Evolutionary conservation across 2,888 invertebrate genomes (phyloP).

Genomic region (Lepidocyrtoides sp.): DNA sequence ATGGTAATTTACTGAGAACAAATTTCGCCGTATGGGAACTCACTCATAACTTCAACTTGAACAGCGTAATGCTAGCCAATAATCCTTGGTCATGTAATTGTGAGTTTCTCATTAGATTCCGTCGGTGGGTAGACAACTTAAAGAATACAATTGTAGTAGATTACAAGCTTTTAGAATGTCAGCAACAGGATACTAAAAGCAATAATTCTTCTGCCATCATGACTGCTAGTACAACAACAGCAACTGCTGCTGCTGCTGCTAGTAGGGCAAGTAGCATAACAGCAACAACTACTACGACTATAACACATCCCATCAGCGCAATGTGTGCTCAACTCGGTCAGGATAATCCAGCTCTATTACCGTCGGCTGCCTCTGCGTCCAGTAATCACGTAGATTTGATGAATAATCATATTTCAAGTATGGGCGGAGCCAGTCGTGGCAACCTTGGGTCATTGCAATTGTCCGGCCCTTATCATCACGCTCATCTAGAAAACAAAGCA

Average conservation of each 20-base stretch:
- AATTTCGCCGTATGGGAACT: slow-evolving; percentile 95
- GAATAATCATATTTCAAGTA: slow-evolving; percentile 81
- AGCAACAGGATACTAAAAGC: slow-evolving; percentile 44
- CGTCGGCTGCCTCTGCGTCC: slow-evolving; percentile 53
- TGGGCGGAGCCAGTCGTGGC: slow-evolving; percentile 78
- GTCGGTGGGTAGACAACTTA: slow-evolving; percentile 91
- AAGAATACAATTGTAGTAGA: slow-evolving; percentile 94
- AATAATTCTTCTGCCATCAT: slow-evolving; percentile 67
- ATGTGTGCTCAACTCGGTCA: slow-evolving; percentile 80
- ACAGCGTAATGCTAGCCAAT: slow-evolving; percentile 90
- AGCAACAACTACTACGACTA: neutral
- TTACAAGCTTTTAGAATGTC: slow-evolving; percentile 79
- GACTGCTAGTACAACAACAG: too few species aligned
- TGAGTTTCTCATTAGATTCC: slow-evolving; percentile 92
- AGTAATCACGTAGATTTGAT: slow-evolving; percentile 59
- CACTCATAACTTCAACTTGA: slow-evolving; percentile 92
- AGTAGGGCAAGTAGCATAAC: slow-evolving; percentile 1
- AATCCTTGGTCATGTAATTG: slow-evolving; percentile 96
- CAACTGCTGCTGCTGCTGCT: slow-evolving; percentile 3
- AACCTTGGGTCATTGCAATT: slow-evolving; percentile 66
- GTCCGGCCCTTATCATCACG: slow-evolving; percentile 78
- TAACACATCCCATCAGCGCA: slow-evolving; percentile 69
- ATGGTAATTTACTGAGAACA: too few species aligned
- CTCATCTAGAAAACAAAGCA: slow-evolving; percentile 76
- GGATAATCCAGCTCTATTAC: slow-evolving; percentile 60